phyloP scores from a whole-genome alignment of 2,888 invertebrate genomes.

The Leptopilina syphax region DNA sequence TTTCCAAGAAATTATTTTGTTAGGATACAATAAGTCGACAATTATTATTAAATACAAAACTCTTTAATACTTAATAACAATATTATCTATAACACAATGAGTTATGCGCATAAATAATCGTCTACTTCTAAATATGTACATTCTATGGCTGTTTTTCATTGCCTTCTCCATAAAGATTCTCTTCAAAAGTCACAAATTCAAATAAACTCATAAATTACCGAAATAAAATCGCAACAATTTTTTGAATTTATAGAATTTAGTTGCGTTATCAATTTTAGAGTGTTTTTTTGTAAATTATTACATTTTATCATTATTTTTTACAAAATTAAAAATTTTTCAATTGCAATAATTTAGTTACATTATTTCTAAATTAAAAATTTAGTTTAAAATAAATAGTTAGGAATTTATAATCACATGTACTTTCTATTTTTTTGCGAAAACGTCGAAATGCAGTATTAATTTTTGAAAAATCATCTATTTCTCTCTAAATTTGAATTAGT shows the following conservation, averaged over 20 bases:
- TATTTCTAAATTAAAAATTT: neutral
- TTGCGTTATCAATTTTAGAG: too few relatives aligned
- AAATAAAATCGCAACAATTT: neutral
- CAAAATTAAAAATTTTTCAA: neutral
- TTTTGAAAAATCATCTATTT: too few relatives aligned
- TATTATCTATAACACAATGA: conserved; percentile 33
- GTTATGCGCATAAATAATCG: conserved; percentile 30
- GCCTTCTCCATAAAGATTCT: neutral
- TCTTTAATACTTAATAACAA: conserved; percentile 29
- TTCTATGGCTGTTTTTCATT: conserved; percentile 10
- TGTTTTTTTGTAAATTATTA: too few relatives aligned
- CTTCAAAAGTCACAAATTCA: neutral
- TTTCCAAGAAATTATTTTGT: too few relatives aligned
- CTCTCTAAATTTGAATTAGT: too few relatives aligned
- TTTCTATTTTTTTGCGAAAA: too few relatives aligned
- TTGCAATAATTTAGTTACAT: conserved; percentile 11
- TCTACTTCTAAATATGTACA: conserved; percentile 34
- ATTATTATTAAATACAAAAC: conserved; percentile 6
- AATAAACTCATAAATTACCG: neutral
- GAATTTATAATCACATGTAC: neutral
- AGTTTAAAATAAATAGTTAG: too few relatives aligned
- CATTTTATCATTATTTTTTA: too few relatives aligned
- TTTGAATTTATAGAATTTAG: neutral
- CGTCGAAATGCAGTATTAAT: too few relatives aligned
- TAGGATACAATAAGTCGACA: neutral